phyloP scores from a whole-genome alignment of 2,797 vertebrate species.

The Psittacula echo region DNA sequence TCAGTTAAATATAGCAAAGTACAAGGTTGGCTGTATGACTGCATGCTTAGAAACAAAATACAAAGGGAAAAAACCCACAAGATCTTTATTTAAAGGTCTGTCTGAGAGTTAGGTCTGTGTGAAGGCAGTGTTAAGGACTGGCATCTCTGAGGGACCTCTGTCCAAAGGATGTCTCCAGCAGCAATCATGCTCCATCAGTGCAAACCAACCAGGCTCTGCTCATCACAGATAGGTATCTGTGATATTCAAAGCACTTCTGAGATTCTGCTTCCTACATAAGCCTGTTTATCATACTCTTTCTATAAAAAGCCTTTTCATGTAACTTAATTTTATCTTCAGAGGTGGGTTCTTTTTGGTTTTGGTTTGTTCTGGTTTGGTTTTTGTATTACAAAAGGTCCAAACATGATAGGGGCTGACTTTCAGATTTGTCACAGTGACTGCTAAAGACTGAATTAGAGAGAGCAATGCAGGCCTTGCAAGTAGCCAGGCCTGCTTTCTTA shows the following conservation, averaged over 20 bases:
- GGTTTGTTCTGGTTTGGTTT: background rate
- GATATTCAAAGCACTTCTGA: background rate
- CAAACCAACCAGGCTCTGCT: background rate
- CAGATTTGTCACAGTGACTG: background rate
- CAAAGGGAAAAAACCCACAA: fast-evolving
- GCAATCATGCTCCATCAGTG: background rate
- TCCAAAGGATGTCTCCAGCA: background rate
- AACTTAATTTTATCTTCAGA: background rate
- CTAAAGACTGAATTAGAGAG: background rate
- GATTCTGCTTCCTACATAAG: background rate
- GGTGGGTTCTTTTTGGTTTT: background rate
- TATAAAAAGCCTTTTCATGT: background rate
- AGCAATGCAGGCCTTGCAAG: background rate
- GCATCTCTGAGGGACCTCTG: background rate
- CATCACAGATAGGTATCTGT: fast-evolving
- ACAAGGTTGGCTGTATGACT: background rate
- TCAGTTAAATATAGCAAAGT: background rate
- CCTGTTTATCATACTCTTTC: background rate
- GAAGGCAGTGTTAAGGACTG: background rate
- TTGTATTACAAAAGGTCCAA: background rate
- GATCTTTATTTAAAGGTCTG: background rate
- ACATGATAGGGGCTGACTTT: background rate
- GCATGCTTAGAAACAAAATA: background rate
- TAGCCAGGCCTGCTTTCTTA: background rate
- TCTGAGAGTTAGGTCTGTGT: background rate